These are phyloP conservation scores for Stratiomys singularior DNA, from an alignment of 2,888 invertebrate genomes.

Conservation along the genomic window DNA sequence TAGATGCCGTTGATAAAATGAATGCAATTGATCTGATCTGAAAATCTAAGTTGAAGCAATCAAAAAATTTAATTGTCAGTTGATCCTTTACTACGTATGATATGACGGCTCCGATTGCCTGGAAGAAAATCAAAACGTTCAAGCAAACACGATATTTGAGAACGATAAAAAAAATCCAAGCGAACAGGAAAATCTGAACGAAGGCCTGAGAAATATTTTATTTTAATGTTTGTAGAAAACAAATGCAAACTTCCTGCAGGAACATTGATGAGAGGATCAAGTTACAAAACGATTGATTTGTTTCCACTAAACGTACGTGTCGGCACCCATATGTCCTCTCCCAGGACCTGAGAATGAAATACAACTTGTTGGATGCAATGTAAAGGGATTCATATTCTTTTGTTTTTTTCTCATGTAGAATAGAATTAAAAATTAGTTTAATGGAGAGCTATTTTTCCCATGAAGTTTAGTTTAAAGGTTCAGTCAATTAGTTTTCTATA, in stretches of 20 bases:
- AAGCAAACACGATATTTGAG: background rate
- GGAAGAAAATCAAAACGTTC: background rate
- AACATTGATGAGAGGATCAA: slow-evolving; percentile 48
- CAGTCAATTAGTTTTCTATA: no score
- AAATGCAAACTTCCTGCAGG: slow-evolving; percentile 51
- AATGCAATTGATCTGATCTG: background rate
- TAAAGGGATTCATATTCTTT: no score
- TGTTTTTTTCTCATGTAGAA: no score
- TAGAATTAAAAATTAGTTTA: no score
- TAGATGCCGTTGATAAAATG: slow-evolving; percentile 6
- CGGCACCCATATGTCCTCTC: background rate
- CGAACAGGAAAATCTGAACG: background rate
- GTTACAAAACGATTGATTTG: slow-evolving; percentile 39
- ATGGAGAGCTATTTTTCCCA: no score
- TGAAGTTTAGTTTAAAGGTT: no score
- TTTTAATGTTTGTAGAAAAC: slow-evolving; percentile 47
- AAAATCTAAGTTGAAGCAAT: background rate
- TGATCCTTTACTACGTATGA: slow-evolving; percentile 4
- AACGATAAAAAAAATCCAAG: background rate
- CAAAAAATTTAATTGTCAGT: slow-evolving; percentile 37
- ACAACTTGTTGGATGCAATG: no score
- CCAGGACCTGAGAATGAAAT: no score
- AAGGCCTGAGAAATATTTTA: slow-evolving; percentile 19
- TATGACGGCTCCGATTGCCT: background rate
- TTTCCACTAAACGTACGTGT: background rate